Percentiles rank a stretch among this genome's conserved stretches.
Evolutionary conservation across 1,140 invertebrate genomes (phyloP).

Genomic region (Drosophila paulistorum): DNA sequence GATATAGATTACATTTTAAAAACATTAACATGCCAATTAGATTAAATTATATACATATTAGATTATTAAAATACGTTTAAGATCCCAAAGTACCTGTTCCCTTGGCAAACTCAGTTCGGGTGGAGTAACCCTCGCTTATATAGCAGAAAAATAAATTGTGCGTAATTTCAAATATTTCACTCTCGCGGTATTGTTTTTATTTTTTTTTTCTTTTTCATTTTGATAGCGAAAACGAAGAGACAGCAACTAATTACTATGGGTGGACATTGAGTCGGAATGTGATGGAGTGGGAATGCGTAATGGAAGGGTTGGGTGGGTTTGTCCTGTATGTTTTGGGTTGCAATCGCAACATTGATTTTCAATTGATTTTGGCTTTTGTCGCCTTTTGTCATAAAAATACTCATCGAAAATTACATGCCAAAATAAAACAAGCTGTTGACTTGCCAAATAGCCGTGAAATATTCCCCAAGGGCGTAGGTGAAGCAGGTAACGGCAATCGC

Average conservation of each 20-base stretch:
- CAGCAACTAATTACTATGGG: conserved; percentile 44
- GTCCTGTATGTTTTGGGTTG: not conserved
- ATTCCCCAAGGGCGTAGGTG: conserved; percentile 77
- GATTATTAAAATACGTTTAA: no score
- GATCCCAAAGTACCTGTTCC: not conserved
- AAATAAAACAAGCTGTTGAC: conserved; percentile 81
- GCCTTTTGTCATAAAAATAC: conserved; percentile 72
- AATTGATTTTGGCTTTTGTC: conserved; percentile 75
- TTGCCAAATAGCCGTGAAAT: conserved; percentile 82
- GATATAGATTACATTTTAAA: no score
- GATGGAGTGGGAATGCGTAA: not conserved
- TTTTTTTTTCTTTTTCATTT: conserved; percentile 3
- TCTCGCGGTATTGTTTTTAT: conserved; percentile 17
- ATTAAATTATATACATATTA: no score
- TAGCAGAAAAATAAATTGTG: conserved; percentile 69
- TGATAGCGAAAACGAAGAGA: conserved; percentile 10
- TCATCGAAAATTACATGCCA: conserved; percentile 76
- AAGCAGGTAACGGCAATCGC: conserved; percentile 79
- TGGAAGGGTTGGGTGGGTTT: not conserved
- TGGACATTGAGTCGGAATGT: conserved; percentile 9
- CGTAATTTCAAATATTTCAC: conserved; percentile 58
- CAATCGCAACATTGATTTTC: conserved; percentile 71
- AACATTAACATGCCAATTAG: no score
- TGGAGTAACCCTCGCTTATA: conserved; percentile 26
- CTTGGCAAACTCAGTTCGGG: not conserved